These are phyloP conservation scores for Microctonus aethiopoides DNA, from an alignment of 2,888 invertebrate species.

Conservation along the genomic window DNA sequence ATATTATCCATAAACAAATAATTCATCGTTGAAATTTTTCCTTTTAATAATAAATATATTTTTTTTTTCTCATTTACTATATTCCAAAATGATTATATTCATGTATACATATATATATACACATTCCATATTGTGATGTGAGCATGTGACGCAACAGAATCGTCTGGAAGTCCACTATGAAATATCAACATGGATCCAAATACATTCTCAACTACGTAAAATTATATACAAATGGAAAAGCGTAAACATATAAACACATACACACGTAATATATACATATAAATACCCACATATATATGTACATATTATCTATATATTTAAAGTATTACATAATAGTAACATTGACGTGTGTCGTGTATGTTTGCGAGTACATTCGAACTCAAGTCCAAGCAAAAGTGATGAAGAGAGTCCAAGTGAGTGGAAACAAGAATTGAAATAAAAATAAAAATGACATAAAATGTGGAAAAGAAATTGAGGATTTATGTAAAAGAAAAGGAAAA, in stretches of 20 bases:
- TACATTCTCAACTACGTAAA: not conserved
- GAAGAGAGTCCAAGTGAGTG: not conserved
- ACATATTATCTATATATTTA: not conserved
- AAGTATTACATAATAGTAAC: not conserved
- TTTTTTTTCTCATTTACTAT: too few relatives aligned
- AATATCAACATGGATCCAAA: not conserved
- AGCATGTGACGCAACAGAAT: not conserved
- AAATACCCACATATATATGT: not conserved
- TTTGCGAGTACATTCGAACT: conserved; percentile 11
- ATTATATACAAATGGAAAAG: not conserved
- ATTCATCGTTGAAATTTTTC: too few relatives aligned
- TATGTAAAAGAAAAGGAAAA: not conserved
- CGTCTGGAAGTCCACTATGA: not conserved
- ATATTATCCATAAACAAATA: too few relatives aligned
- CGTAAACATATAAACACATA: not conserved
- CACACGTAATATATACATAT: too few relatives aligned
- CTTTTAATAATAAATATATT: too few relatives aligned
- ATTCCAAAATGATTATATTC: too few relatives aligned
- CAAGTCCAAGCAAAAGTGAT: not conserved
- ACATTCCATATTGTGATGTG: not conserved
- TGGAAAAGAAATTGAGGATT: not conserved
- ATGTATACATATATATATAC: not conserved
- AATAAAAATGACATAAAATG: too few relatives aligned
- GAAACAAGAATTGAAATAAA: not conserved
- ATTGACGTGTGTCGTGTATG: not conserved